These are phyloP conservation scores for Eueides isabella DNA, from an alignment of 1,140 invertebrate species.

Conservation along the genomic window DNA sequence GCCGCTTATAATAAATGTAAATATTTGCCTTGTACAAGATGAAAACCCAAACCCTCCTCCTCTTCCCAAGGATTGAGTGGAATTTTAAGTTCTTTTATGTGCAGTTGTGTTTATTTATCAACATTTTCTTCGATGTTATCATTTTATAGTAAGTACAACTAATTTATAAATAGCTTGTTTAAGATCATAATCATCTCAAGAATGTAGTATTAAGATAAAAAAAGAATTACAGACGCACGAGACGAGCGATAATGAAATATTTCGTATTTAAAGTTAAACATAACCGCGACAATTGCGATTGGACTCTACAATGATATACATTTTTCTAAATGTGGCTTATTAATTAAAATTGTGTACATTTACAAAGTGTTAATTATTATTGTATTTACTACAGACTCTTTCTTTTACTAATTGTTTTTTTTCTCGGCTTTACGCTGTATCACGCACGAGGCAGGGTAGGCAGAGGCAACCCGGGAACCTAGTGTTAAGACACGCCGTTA, in stretches of 20 bases:
- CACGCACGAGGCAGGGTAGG: not conserved
- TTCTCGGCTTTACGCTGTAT: not conserved
- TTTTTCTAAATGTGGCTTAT: slow-evolving; percentile 13
- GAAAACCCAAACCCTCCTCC: too few relatives aligned
- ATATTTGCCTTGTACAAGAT: too few relatives aligned
- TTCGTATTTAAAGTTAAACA: slow-evolving; percentile 34
- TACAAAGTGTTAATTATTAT: too few relatives aligned
- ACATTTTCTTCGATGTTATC: not conserved
- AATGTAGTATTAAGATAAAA: slow-evolving; percentile 5
- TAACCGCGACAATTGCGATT: slow-evolving; percentile 33
- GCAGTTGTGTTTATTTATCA: too few relatives aligned
- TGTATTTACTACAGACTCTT: too few relatives aligned
- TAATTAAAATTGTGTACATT: too few relatives aligned
- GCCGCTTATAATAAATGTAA: too few relatives aligned
- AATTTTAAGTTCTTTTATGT: too few relatives aligned
- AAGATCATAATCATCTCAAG: not conserved
- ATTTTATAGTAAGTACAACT: not conserved
- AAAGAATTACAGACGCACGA: slow-evolving; percentile 24
- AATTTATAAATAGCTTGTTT: not conserved
- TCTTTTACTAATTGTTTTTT: too few relatives aligned
- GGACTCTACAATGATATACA: slow-evolving; percentile 17
- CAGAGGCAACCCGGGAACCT: not conserved
- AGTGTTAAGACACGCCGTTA: too few relatives aligned
- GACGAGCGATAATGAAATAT: slow-evolving; percentile 32
- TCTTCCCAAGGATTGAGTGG: too few relatives aligned